Evolutionary conservation across 1,140 invertebrate genomes (phyloP).

Genomic region (Papilio polytes): DNA sequence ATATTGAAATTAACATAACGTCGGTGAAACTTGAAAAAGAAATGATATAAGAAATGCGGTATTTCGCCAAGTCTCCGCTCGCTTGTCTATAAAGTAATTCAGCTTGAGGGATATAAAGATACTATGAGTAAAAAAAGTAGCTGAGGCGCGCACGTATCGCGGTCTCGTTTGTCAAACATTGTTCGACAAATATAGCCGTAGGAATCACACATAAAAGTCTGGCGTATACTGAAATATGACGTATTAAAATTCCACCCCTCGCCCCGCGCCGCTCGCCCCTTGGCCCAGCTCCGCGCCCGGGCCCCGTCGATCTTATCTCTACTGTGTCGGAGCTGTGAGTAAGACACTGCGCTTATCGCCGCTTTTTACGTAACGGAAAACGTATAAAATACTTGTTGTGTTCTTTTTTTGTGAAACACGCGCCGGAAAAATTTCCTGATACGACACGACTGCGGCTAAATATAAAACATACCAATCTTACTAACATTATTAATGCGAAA

Average conservation of each 20-base stretch:
- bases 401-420: conserved; percentile 4
- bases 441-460: neutral
- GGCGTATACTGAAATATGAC: conserved; percentile 25
- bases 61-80: conserved; percentile 5
- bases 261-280: neutral
- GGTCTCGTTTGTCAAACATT: conserved; percentile 22
- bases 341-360: conserved; percentile 24
- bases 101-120: conserved; percentile 14
- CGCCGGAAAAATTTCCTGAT: neutral
- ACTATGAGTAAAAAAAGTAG: neutral
- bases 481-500: too few species aligned
- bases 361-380: conserved; percentile 26
- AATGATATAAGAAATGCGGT: conserved; percentile 5
- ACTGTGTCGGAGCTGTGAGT: conserved; percentile 12
- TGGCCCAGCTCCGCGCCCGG: neutral
- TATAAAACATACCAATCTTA: neutral
- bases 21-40: neutral
- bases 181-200: conserved; percentile 16
- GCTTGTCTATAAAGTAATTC: conserved; percentile 27
- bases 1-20: conserved; percentile 15
- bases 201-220: conserved; percentile 25
- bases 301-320: neutral
- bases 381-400: conserved; percentile 25
- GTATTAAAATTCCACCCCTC: conserved; percentile 19
- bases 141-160: neutral